These are phyloP conservation scores for Drosophila rufa DNA, from an alignment of 1,140 invertebrate species.

Conservation along the genomic window DNA sequence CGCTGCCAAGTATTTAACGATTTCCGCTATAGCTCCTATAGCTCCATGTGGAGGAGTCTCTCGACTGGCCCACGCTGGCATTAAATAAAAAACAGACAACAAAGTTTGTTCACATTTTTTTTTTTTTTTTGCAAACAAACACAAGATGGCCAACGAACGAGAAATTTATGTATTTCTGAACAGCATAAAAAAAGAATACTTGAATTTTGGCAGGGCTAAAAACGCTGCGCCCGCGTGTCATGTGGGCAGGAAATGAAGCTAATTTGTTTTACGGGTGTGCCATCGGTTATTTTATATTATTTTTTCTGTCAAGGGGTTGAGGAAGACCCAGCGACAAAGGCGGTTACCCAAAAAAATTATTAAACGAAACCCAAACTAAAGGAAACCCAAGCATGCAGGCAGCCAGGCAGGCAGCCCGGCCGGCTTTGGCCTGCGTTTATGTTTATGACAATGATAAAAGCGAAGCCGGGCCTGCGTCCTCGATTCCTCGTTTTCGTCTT, in stretches of 20 bases:
- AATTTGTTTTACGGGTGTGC: slow-evolving; percentile 77
- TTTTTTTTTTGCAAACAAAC: slow-evolving; percentile 25
- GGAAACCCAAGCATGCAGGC: slow-evolving; percentile 28
- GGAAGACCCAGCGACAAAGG: slow-evolving; percentile 33
- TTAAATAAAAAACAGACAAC: slow-evolving; percentile 18
- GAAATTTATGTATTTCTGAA: slow-evolving; percentile 57
- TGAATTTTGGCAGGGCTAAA: slow-evolving; percentile 67
- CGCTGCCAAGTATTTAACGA: slow-evolving; percentile 67
- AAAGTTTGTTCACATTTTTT: slow-evolving; percentile 18
- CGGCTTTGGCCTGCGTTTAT: slow-evolving; percentile 37
- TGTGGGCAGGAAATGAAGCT: slow-evolving; percentile 79
- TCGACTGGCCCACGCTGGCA: slow-evolving; percentile 55
- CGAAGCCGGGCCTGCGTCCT: slow-evolving; percentile 35
- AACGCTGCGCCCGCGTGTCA: slow-evolving; percentile 53
- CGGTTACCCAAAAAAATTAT: slow-evolving; percentile 22
- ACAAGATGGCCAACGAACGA: slow-evolving; percentile 38
- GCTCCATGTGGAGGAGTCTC: slow-evolving; percentile 50
- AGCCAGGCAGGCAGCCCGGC: slow-evolving; percentile 9
- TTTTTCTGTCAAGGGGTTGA: slow-evolving; percentile 22
- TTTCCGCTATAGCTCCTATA: slow-evolving; percentile 57
- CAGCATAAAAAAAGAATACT: slow-evolving; percentile 23
- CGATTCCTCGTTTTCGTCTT: slow-evolving; percentile 26
- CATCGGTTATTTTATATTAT: slow-evolving; percentile 20
- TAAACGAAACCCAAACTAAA: slow-evolving; percentile 39
- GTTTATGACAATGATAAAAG: slow-evolving; percentile 54